Evolutionary conservation across 2,797 vertebrate genomes (phyloP).

Genomic region (Enteromius fasciolatus): DNA sequence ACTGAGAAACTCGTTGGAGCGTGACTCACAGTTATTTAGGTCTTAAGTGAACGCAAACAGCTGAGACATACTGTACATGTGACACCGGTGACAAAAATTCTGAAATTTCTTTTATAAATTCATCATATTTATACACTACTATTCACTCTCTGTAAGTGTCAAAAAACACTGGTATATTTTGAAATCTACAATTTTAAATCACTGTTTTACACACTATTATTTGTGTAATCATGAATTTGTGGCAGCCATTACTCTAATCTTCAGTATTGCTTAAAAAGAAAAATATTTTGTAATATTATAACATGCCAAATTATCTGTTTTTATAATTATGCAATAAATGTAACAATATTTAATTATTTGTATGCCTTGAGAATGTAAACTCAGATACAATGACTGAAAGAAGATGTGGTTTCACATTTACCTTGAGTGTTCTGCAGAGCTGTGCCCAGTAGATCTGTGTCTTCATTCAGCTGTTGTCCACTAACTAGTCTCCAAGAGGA

Average conservation of each 20-base stretch:
- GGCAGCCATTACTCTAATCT: not conserved
- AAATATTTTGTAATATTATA: not conserved
- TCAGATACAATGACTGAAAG: not conserved
- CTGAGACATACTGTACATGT: not conserved
- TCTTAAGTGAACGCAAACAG: not conserved
- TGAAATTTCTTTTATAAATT: not conserved
- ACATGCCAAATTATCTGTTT: not conserved
- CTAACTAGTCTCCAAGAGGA: conserved; percentile 77
- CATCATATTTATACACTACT: not conserved
- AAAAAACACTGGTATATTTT: too few relatives aligned
- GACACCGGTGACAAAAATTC: too few relatives aligned
- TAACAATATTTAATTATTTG: not conserved
- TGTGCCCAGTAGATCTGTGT: conserved; percentile 69
- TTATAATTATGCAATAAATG: too few relatives aligned
- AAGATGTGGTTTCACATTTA: conserved; percentile 59
- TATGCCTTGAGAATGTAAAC: not conserved
- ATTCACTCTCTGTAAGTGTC: not conserved
- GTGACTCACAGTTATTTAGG: not conserved
- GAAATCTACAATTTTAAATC: too few relatives aligned
- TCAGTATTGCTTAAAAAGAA: too few relatives aligned
- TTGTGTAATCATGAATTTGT: not conserved
- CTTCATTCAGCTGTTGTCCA: conserved; percentile 68
- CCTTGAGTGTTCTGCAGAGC: conserved; percentile 80
- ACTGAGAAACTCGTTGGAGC: too few relatives aligned
- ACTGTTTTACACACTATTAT: not conserved